phyloP scores from a whole-genome alignment of 2,888 invertebrate genomes.

The Cephus runcator region DNA sequence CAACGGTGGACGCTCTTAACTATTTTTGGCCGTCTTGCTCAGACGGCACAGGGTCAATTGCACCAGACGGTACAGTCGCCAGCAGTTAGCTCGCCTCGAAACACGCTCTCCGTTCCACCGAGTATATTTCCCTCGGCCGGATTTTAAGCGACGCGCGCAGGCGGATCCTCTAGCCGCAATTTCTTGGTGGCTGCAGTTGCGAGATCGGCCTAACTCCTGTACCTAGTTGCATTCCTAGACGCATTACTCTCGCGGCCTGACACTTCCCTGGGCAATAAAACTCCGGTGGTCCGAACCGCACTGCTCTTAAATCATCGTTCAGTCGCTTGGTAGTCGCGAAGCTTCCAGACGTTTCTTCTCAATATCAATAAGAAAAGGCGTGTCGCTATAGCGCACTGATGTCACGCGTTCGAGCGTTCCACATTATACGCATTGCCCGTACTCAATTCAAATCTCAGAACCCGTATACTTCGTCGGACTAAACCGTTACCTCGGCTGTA shows the following conservation, averaged over 20 bases:
- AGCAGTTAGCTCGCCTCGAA: slow-evolving; percentile 9
- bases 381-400: neutral
- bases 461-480: neutral
- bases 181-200: neutral
- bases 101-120: neutral
- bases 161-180: neutral
- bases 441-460: neutral
- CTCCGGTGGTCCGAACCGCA: neutral
- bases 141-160: neutral
- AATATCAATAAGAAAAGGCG: neutral
- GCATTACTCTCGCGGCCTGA: neutral
- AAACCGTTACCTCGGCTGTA: neutral
- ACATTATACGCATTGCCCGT: neutral
- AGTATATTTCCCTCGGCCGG: neutral
- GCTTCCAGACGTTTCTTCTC: neutral
- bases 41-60: slow-evolving; percentile 21
- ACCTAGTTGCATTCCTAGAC: neutral
- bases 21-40: slow-evolving; percentile 23
- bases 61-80: slow-evolving; percentile 14
- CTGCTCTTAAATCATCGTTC: neutral
- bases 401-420: neutral
- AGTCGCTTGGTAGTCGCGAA: neutral
- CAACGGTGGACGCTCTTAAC: neutral
- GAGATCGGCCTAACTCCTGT: neutral
- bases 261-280: neutral